Evolutionary conservation across 2,113 vertebrate species (phyloP).

Genomic region (pig (Sus scrofa)): DNA sequence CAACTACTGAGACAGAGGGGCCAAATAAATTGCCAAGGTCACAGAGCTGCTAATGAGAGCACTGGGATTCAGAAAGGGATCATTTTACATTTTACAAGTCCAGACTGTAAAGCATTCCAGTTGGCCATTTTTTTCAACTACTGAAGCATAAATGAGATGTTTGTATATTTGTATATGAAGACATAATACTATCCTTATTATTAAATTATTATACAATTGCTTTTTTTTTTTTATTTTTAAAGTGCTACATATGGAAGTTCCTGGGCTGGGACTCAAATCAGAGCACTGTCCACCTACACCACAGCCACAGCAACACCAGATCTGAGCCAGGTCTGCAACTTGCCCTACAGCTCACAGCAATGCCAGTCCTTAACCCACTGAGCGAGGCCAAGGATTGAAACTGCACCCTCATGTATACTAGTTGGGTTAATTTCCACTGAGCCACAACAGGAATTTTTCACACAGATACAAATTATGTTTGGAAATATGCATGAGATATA

Average conservation of each 20-base stretch:
- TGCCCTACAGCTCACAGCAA: too few relatives aligned
- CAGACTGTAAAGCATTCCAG: neutral
- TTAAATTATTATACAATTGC: neutral
- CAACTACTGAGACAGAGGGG: neutral
- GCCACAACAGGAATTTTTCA: neutral
- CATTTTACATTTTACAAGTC: neutral
- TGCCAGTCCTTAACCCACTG: too few relatives aligned
- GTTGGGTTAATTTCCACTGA: too few relatives aligned
- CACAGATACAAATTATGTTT: neutral
- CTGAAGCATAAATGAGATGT: neutral
- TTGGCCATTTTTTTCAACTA: neutral
- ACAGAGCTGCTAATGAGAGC: neutral
- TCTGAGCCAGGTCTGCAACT: too few relatives aligned
- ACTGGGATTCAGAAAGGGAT: neutral
- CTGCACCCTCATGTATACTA: too few relatives aligned
- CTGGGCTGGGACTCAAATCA: too few relatives aligned
- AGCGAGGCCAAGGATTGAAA: too few relatives aligned
- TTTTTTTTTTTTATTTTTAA: too few relatives aligned
- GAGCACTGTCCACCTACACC: too few relatives aligned
- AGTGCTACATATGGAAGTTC: too few relatives aligned
- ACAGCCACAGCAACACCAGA: too few relatives aligned
- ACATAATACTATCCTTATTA: neutral
- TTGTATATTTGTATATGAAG: neutral
- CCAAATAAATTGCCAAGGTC: neutral
- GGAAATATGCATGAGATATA: neutral